Conservation (phyloP, 2,888 invertebrate species). For the Polydrusus pterygomalis region DNA sequence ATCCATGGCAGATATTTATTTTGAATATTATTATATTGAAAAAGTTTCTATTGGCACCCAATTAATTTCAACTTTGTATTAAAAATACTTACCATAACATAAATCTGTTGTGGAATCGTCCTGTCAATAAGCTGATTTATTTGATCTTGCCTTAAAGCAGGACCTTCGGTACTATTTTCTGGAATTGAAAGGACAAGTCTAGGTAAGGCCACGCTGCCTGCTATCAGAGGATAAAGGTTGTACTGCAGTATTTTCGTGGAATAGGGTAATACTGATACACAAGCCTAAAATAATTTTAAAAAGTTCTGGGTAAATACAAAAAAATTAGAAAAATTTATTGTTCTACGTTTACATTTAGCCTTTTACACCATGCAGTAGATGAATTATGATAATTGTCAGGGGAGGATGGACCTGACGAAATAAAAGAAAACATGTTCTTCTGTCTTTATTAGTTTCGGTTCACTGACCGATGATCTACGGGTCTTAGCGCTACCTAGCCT, state of each 20-base stretch:
- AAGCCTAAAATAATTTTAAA: constrained; percentile 66
- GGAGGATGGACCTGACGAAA: no score
- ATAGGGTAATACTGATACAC: constrained; percentile 77
- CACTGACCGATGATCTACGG: no score
- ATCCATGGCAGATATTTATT: no score
- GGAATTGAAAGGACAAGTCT: constrained; percentile 75
- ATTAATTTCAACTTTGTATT: neutral
- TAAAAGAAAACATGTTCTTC: no score
- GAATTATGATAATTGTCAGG: no score
- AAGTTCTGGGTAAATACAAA: neutral
- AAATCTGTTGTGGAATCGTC: constrained; percentile 79
- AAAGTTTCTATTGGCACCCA: neutral
- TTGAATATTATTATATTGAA: constrained; percentile 13
- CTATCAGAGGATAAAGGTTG: constrained; percentile 85
- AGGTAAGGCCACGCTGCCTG: constrained; percentile 84
- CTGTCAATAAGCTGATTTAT: constrained; percentile 76
- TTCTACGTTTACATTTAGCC: neutral
- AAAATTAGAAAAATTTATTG: no score
- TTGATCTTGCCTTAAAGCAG: constrained; percentile 72
- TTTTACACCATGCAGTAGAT: no score
- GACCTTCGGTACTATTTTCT: constrained; percentile 69
- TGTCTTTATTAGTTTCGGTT: no score
- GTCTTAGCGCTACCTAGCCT: no score
- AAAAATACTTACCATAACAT: constrained; percentile 76
- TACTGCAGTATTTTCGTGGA: constrained; percentile 79